phyloP scores from a whole-genome alignment of 2,888 invertebrate species.

The Schizaphis graminum region DNA sequence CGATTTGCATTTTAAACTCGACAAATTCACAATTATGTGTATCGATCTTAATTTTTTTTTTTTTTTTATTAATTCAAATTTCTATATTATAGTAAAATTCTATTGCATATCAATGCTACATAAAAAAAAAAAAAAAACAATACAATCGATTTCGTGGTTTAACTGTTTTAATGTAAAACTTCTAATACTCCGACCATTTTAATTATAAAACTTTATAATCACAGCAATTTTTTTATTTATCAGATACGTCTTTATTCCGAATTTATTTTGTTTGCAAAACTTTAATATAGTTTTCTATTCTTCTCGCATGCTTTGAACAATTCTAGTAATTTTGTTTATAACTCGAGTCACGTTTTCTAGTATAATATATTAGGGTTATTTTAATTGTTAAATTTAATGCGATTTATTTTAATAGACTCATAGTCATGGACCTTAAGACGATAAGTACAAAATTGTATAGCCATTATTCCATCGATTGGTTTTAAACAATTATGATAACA shows the following conservation, averaged over 20 bases:
- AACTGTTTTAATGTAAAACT: not conserved
- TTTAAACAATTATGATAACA: not conserved
- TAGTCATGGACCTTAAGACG: not conserved
- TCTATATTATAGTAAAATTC: not conserved
- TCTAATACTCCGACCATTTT: not conserved
- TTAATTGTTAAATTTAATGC: not conserved
- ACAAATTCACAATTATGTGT: not conserved
- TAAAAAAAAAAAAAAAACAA: not conserved
- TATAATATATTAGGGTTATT: constrained; percentile 18
- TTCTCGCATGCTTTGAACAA: not conserved
- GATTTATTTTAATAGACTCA: not conserved
- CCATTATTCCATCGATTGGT: not conserved
- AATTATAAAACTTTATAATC: constrained; percentile 13
- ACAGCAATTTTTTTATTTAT: not conserved
- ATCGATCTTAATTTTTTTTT: not conserved
- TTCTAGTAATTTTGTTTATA: not conserved
- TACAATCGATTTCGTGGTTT: not conserved
- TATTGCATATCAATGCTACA: not conserved
- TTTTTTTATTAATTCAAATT: not conserved
- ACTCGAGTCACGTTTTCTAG: constrained; percentile 37
- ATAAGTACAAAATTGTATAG: not conserved
- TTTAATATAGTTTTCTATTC: constrained; percentile 6
- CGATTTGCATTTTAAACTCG: not conserved
- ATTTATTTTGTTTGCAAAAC: constrained; percentile 15
- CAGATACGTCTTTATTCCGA: constrained; percentile 13